Percentiles rank a stretch among this genome's conserved stretches.
phyloP scores from a whole-genome alignment of 2,797 vertebrate species.

The Thunnus albacares region DNA sequence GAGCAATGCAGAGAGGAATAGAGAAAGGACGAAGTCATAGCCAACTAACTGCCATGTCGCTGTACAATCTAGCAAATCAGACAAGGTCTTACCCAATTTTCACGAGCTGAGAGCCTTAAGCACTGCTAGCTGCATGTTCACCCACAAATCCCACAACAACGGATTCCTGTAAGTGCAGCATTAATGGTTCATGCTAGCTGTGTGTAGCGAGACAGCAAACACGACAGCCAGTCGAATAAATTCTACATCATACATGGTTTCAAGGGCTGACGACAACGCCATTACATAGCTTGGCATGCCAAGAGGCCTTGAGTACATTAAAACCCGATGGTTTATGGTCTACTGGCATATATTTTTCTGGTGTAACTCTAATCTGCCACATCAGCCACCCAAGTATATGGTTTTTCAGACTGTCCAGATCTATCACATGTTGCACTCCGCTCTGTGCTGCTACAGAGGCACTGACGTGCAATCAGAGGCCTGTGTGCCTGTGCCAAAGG shows the following conservation, averaged over 20 bases:
- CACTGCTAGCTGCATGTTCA: conserved; percentile 38
- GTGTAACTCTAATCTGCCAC: conserved; percentile 67
- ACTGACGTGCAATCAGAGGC: conserved; percentile 78
- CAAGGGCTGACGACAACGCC: conserved; percentile 38
- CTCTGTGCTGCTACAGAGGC: conserved; percentile 64
- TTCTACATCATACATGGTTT: conserved; percentile 66
- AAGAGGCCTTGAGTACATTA: conserved; percentile 58
- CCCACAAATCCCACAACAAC: conserved; percentile 55
- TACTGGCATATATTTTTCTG: conserved; percentile 58
- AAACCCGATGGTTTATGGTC: conserved; percentile 68
- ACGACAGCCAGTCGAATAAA: conserved; percentile 70
- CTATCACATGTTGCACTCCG: conserved; percentile 65
- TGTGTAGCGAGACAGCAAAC: conserved; percentile 60
- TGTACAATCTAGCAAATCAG: conserved; percentile 44
- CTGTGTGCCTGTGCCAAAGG: conserved; percentile 65
- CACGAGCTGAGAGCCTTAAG: conserved; percentile 16
- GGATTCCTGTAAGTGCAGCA: conserved; percentile 39
- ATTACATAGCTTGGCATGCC: conserved; percentile 61
- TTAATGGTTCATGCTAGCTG: conserved; percentile 43
- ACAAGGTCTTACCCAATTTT: conserved; percentile 21
- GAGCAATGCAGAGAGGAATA: conserved; percentile 12
- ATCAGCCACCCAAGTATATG: conserved; percentile 71
- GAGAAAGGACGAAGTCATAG: conserved; percentile 13
- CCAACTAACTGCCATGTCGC: conserved; percentile 54
- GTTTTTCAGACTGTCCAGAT: conserved; percentile 67